phyloP scores from a whole-genome alignment of 2,113 vertebrate species.

The Grantiella picta region DNA sequence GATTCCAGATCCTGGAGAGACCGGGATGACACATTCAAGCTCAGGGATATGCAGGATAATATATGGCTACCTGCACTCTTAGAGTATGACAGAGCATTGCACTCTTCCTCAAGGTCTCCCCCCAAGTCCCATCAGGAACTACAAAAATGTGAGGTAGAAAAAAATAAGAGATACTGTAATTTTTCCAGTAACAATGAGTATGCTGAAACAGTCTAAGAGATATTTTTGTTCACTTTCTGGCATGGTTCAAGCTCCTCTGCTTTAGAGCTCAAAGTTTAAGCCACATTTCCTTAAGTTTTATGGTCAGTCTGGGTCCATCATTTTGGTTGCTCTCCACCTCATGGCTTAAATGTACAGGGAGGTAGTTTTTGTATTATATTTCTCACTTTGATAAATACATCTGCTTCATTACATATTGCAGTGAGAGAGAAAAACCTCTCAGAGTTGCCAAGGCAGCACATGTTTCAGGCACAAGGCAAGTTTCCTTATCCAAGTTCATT shows the following conservation, averaged over 20 bases:
- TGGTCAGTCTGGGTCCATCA: neutral
- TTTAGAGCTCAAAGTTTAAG: neutral
- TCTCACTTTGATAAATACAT: neutral
- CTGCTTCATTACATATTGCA: neutral
- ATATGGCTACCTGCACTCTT: neutral
- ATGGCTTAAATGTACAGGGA: neutral
- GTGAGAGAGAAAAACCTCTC: neutral
- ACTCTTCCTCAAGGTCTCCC: neutral
- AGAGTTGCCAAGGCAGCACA: neutral
- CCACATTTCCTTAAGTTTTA: neutral
- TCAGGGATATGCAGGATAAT: neutral
- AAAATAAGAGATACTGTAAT: neutral
- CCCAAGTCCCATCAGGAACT: neutral
- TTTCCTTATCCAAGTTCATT: neutral
- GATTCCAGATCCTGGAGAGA: neutral
- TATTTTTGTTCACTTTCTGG: neutral
- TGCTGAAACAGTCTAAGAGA: neutral
- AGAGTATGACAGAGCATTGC: neutral
- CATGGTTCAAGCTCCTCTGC: neutral
- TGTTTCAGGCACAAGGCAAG: neutral
- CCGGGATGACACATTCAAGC: neutral
- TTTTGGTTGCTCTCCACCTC: neutral
- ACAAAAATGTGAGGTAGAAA: neutral
- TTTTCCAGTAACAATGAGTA: neutral
- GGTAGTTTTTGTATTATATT: neutral